Base-by-base conservation (phyloP, 1,140 invertebrate species). In the Adoxophyes honmai region DNA sequence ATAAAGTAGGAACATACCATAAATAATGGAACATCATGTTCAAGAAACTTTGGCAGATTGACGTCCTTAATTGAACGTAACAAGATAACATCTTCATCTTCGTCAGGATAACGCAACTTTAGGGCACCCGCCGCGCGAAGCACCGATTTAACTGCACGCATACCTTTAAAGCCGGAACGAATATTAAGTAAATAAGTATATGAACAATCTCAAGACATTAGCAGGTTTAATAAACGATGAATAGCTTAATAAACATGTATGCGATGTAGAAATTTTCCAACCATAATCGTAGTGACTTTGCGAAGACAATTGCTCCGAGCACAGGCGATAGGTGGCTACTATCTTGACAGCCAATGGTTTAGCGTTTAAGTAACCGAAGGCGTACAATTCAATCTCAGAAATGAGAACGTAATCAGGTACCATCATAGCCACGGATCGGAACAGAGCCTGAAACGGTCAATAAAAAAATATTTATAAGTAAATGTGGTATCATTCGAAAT, bases 361-460 rank as follows among this genome's bases (percentile, higher is more conserved):
- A 1, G 97, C 97, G 42, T 94, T 94, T 7, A 97, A 90, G 77
- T 98, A 99, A 9, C 98, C 98, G 79, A 93, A 97, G 0, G 97
- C 98, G 71, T 98, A 98, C 0, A 99, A 80, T 39, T 96, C 95
- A 62, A 98, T 98, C 89, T 99, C 97, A 0, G 97, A 96, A 73
- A 99, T 99, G 8, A 98, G 81, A 6, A 96, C 96, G 85, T 98
- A 98, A 88, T 99, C 97, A 0, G 98, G 98, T 15, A 98, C 97
- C 97, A 98, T 98, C 98, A 99, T 99, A 28, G 97, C 97, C 10
- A 99, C 97, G 1, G 97, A 96, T 62, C 98, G 92, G 91, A 99
- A 99, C 4, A 99, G 83, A 0, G 97, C 96, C 93, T 96, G 72
- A n/a, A n/a, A n/a, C n/a, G n/a, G n/a, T 1, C 75, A 72, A 36